A percentile compares a stretch with the other conserved stretches of the same genome.
These are phyloP conservation scores for Argyresthia goedartella DNA, from an alignment of 2,888 invertebrate genomes.

Conservation along the genomic window DNA sequence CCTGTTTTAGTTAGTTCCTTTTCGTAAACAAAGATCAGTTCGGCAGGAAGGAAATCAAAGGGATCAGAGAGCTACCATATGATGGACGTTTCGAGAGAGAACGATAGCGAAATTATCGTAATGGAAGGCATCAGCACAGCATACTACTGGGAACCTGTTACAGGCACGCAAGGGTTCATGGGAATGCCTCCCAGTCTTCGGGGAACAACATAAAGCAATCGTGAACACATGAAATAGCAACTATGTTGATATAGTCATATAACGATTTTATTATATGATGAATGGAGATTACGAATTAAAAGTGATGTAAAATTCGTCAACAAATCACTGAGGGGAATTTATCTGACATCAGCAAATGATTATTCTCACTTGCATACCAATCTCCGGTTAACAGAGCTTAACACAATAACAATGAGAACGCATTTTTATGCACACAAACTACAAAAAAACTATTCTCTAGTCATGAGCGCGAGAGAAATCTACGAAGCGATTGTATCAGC, in stretches of 20 bases:
- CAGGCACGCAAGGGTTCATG: neutral
- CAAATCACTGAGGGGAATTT: neutral
- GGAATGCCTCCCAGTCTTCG: too few relatives aligned
- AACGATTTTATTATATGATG: too few relatives aligned
- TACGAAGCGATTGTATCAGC: neutral
- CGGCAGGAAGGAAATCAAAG: too few relatives aligned
- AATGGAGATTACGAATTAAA: too few relatives aligned
- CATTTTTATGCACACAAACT: conserved; percentile 2
- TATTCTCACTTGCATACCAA: neutral
- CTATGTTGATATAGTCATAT: too few relatives aligned
- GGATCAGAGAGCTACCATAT: too few relatives aligned
- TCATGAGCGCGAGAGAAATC: conserved; percentile 1
- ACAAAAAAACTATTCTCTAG: neutral
- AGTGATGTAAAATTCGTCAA: too few relatives aligned
- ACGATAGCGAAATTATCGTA: conserved; percentile 6
- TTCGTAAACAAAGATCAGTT: too few relatives aligned
- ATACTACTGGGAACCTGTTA: neutral
- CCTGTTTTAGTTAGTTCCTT: too few relatives aligned
- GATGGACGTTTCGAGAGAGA: neutral
- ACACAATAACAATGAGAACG: conserved; percentile 3
- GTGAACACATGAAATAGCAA: too few relatives aligned
- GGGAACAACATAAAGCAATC: too few relatives aligned
- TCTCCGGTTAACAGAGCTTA: neutral
- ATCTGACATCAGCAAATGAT: neutral
- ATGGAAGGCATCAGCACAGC: neutral